Evolutionary conservation across 2,888 invertebrate genomes (phyloP).

Genomic region (Drosophila phalerata): DNA sequence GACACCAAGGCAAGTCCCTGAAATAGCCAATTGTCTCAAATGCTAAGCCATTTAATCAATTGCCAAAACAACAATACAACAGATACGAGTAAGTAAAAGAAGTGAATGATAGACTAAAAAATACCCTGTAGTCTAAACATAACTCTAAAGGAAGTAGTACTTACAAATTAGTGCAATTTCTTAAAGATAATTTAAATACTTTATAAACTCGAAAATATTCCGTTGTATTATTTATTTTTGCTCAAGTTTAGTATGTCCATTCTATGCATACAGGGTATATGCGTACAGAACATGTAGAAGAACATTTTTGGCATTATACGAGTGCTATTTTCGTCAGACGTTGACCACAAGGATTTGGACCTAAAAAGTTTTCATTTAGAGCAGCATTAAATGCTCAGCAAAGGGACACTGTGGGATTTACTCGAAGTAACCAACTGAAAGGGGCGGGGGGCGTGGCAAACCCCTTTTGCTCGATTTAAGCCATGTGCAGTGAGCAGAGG

Average conservation of each 20-base stretch:
- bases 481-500: slow-evolving; percentile 21
- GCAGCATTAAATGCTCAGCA: slow-evolving; percentile 74
- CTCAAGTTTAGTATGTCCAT: background rate
- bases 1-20: slow-evolving; percentile 24
- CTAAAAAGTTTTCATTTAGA: slow-evolving; percentile 69
- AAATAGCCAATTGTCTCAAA: slow-evolving; percentile 70
- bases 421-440: background rate
- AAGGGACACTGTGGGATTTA: slow-evolving; percentile 61
- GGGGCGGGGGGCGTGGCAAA: background rate
- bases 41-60: slow-evolving; percentile 80
- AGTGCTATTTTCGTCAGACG: slow-evolving; percentile 47
- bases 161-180: no score
- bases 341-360: slow-evolving; percentile 56
- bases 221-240: background rate
- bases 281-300: background rate
- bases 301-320: slow-evolving; percentile 27
- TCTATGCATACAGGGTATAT: slow-evolving; percentile 17
- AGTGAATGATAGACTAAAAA: background rate
- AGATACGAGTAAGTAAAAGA: fast-evolving
- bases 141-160: background rate
- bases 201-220: background rate
- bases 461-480: slow-evolving; percentile 26
- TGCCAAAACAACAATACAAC: slow-evolving; percentile 58
- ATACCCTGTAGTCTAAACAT: slow-evolving; percentile 24
- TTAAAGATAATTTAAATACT: no score